phyloP scores from a whole-genome alignment of 2,797 vertebrate genomes.

The Myoxocephalus aenaeus region DNA sequence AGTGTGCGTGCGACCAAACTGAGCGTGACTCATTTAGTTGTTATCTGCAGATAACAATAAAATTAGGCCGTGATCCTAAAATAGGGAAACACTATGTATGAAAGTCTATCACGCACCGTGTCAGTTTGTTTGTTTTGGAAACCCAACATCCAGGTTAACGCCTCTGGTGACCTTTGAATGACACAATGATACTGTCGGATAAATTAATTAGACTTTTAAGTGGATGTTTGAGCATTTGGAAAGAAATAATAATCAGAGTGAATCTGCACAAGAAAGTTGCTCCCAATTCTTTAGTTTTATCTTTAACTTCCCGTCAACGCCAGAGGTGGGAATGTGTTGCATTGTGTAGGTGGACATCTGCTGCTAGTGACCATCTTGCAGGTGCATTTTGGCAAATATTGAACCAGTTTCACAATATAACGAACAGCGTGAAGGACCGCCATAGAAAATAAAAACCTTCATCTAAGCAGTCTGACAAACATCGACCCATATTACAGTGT shows the following conservation, averaged over 20 bases:
- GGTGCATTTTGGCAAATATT: background rate
- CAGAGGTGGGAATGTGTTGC: background rate
- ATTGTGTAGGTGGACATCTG: constrained; percentile 1
- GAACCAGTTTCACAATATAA: background rate
- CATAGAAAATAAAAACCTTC: background rate
- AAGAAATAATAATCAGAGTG: background rate
- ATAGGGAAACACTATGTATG: constrained; percentile 13
- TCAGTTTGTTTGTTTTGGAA: constrained; percentile 16
- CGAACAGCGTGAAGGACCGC: background rate
- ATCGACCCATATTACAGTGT: background rate
- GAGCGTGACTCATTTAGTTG: constrained; percentile 17
- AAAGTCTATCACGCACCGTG: background rate
- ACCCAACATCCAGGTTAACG: constrained; percentile 6
- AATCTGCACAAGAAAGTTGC: background rate
- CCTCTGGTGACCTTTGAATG: constrained; percentile 3
- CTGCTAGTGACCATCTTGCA: background rate
- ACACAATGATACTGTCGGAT: background rate
- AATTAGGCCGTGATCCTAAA: constrained; percentile 8
- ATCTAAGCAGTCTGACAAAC: background rate
- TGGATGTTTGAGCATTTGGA: background rate
- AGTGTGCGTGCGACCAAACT: constrained; percentile 4
- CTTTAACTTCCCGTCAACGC: background rate
- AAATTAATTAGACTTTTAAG: background rate
- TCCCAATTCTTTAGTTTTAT: background rate
- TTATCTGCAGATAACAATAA: constrained; percentile 26